Conservation (phyloP, 2,888 invertebrate genomes). For the Urechis unicinctus region DNA sequence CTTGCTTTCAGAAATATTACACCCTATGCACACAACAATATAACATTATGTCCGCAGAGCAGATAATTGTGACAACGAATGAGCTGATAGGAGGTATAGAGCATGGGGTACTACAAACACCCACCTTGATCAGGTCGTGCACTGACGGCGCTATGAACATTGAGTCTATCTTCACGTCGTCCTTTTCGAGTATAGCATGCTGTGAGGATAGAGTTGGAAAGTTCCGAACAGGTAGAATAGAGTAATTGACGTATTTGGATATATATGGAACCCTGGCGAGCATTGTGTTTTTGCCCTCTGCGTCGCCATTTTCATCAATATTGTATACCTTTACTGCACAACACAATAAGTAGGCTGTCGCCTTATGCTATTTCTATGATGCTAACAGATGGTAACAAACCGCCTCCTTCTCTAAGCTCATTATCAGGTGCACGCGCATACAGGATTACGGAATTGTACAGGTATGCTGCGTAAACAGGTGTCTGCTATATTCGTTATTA, state of each 20-base stretch:
- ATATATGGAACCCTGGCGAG: slow-evolving; percentile 25
- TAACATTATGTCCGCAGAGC: too few relatives aligned
- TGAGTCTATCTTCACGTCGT: slow-evolving; percentile 66
- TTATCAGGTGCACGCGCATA: too few relatives aligned
- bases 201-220: too few relatives aligned
- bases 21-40: slow-evolving; percentile 40
- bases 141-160: slow-evolving; percentile 54
- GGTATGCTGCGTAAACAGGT: too few relatives aligned
- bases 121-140: slow-evolving; percentile 51
- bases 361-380: too few relatives aligned
- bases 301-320: slow-evolving; percentile 46
- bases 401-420: too few relatives aligned
- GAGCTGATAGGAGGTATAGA: neutral
- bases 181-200: slow-evolving; percentile 95
- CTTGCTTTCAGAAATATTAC: slow-evolving; percentile 52
- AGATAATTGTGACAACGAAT: neutral
- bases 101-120: neutral
- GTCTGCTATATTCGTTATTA: too few relatives aligned
- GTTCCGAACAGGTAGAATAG: slow-evolving; percentile 41
- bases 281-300: slow-evolving; percentile 46
- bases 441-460: too few relatives aligned
- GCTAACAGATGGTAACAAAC: too few relatives aligned
- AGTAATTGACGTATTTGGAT: slow-evolving; percentile 24
- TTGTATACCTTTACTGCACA: too few relatives aligned
- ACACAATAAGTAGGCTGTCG: too few relatives aligned